These are phyloP conservation scores for Lagodon rhomboides DNA, from an alignment of 2,797 vertebrate species.

Conservation along the genomic window DNA sequence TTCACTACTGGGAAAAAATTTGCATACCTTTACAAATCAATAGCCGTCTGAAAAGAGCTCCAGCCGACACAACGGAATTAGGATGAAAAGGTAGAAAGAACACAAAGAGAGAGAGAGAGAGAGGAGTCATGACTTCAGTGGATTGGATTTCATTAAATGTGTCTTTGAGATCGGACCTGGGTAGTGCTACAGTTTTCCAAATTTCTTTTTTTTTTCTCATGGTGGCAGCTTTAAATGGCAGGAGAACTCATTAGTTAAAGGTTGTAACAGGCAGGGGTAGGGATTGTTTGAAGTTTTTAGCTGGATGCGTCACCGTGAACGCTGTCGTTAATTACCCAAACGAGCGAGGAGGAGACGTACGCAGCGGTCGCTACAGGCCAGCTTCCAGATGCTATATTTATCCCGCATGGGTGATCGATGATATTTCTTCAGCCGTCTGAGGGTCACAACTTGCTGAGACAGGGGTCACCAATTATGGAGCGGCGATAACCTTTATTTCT, in stretches of 20 bases:
- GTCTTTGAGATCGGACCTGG: conserved; percentile 34
- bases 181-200: conserved; percentile 22
- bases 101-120: conserved; percentile 21
- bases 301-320: conserved; percentile 39
- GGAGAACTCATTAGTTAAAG: conserved; percentile 75
- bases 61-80: conserved; percentile 27
- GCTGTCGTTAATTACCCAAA: conserved; percentile 70
- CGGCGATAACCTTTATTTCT: conserved; percentile 37
- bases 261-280: conserved; percentile 57
- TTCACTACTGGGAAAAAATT: conserved; percentile 57
- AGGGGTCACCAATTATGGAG: conserved; percentile 73
- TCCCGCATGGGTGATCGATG: conserved; percentile 52
- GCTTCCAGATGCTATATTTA: conserved; percentile 66
- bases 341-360: conserved; percentile 39
- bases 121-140: conserved; percentile 11
- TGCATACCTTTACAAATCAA: conserved; percentile 71
- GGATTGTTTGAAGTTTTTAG: conserved; percentile 65
- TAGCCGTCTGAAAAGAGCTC: conserved; percentile 22
- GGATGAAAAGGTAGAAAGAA: conserved; percentile 29
- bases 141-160: conserved; percentile 38
- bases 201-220: conserved; percentile 10
- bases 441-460: conserved; percentile 54
- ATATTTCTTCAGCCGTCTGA: conserved; percentile 64
- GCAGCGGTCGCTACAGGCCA: conserved; percentile 34
- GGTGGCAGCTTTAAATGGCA: conserved; percentile 54